A percentile compares a stretch with the other conserved stretches of the same genome.
These are phyloP conservation scores for Coleophora flavipennella DNA, from an alignment of 2,888 invertebrate genomes.

Conservation along the genomic window DNA sequence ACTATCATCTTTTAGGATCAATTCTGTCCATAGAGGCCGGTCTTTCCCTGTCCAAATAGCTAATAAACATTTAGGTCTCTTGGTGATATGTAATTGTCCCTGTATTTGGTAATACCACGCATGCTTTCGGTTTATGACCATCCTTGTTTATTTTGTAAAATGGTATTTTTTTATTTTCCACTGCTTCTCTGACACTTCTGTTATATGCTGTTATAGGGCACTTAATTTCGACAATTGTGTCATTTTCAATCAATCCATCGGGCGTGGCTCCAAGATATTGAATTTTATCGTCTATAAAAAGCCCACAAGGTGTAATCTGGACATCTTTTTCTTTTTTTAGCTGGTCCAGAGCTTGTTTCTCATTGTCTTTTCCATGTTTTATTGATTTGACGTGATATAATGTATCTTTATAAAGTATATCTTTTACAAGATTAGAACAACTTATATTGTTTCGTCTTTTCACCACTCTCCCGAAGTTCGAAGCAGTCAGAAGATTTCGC, in stretches of 20 bases:
- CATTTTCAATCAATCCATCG: constrained; percentile 13
- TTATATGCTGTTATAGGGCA: too few species aligned
- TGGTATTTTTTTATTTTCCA: too few species aligned
- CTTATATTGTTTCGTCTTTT: constrained; percentile 4
- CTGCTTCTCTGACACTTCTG: too few species aligned
- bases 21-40: too few species aligned
- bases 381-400: constrained; percentile 4
- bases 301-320: constrained; percentile 13
- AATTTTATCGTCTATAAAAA: constrained; percentile 15
- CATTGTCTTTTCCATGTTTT: constrained; percentile 13
- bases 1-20: too few species aligned
- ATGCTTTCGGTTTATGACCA: too few species aligned
- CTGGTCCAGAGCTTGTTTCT: constrained; percentile 5
- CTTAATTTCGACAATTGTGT: too few species aligned
- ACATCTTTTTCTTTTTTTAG: constrained; percentile 8
- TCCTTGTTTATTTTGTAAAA: too few species aligned
- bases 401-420: neutral
- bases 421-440: constrained; percentile 1
- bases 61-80: too few species aligned
- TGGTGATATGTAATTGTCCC: too few species aligned
- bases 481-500: constrained; percentile 9
- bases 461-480: constrained; percentile 12
- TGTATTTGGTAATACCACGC: too few species aligned
- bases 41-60: too few species aligned
- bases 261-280: constrained; percentile 15